These are phyloP conservation scores for Pseudachorutes palmiensis DNA, from an alignment of 1,140 invertebrate species.

Conservation along the genomic window DNA sequence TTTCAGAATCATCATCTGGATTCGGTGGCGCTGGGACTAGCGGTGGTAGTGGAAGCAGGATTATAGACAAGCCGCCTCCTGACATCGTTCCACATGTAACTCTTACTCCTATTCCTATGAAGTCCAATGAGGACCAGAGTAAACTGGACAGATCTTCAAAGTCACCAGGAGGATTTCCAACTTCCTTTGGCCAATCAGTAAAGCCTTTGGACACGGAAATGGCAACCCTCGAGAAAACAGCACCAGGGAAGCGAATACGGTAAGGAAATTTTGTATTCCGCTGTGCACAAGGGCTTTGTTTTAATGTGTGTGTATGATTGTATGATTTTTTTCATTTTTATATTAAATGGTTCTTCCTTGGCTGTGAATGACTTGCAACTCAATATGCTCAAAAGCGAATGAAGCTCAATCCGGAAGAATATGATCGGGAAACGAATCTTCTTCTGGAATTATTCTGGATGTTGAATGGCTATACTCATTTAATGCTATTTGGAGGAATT, in stretches of 20 bases:
- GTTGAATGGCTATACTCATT: background rate
- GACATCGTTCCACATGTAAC: slow-evolving; percentile 38
- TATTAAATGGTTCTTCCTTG: no score
- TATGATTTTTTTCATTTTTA: no score
- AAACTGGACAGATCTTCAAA: slow-evolving; percentile 9
- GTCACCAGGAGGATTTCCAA: slow-evolving; percentile 13
- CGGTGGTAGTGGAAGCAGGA: slow-evolving; percentile 10
- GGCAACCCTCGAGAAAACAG: slow-evolving; percentile 1
- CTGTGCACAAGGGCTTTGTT: no score
- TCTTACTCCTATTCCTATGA: slow-evolving; percentile 32
- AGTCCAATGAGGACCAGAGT: slow-evolving; percentile 7
- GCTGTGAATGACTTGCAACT: no score
- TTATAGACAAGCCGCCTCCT: slow-evolving; percentile 31
- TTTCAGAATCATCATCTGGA: slow-evolving; percentile 12
- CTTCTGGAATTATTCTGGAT: slow-evolving; percentile 3
- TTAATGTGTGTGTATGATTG: no score
- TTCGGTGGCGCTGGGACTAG: background rate
- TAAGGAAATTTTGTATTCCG: slow-evolving; percentile 16
- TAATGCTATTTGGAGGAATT: no score
- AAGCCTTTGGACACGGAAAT: background rate
- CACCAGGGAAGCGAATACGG: slow-evolving; percentile 22
- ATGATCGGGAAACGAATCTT: background rate
- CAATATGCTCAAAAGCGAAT: no score
- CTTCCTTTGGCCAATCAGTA: slow-evolving; percentile 20
- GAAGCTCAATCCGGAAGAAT: no score